Evolutionary conservation across 2,113 vertebrate species (phyloP).

Genomic region (Hucho hucho): DNA sequence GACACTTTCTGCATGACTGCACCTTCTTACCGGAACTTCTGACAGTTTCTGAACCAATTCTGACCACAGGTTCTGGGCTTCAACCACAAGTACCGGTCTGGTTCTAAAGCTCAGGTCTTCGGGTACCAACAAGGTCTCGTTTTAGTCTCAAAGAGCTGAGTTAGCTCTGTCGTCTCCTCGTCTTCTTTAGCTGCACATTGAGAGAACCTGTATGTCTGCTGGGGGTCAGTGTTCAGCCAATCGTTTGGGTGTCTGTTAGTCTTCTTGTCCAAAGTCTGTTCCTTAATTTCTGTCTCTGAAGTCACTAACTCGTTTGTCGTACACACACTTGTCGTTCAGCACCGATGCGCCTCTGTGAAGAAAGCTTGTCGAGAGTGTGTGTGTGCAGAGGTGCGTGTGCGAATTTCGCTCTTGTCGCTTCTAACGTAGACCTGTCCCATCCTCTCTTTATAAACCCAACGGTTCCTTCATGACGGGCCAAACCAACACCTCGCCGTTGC

Average conservation of each 20-base stretch:
- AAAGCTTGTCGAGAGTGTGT: slow-evolving; percentile 73
- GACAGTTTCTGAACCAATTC: not conserved
- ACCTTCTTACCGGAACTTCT: not conserved
- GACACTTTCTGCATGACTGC: slow-evolving; percentile 28
- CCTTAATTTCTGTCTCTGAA: not conserved
- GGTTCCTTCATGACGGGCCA: not conserved
- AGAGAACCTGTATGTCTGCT: not conserved
- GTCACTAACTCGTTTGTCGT: slow-evolving; percentile 1
- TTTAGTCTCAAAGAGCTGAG: slow-evolving; percentile 2
- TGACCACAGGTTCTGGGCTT: not conserved
- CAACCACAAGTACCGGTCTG: not conserved
- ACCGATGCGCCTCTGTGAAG: slow-evolving; percentile 70
- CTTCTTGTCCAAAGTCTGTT: slow-evolving; percentile 1
- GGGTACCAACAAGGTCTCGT: not conserved
- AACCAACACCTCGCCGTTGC: slow-evolving; percentile 10
- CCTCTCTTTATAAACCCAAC: slow-evolving; percentile 56
- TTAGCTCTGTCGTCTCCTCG: not conserved
- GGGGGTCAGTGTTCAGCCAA: slow-evolving; percentile 22
- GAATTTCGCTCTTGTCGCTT: slow-evolving; percentile 11
- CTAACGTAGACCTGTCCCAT: not conserved
- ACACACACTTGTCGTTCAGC: slow-evolving; percentile 18
- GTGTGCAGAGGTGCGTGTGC: not conserved
- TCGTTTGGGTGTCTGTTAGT: slow-evolving; percentile 6
- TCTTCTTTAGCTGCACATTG: no score
- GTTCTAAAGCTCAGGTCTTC: not conserved